phyloP scores from a whole-genome alignment of 2,888 invertebrate species.

The Callinectes sapidus region DNA sequence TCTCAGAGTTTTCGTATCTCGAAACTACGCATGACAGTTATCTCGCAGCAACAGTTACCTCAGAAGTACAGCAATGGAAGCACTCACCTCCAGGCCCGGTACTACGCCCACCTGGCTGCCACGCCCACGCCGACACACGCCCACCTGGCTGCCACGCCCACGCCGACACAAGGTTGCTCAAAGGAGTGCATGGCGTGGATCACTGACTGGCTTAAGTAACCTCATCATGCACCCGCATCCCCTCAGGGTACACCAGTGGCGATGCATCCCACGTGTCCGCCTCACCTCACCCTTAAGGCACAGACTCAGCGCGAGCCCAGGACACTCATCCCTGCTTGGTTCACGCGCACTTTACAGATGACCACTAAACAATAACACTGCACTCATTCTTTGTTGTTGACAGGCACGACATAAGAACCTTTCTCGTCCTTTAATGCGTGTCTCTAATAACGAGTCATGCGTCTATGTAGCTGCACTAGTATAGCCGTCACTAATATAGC shows the following conservation, averaged over 20 bases:
- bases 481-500: neutral
- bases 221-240: neutral
- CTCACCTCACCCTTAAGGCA: neutral
- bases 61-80: neutral
- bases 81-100: neutral
- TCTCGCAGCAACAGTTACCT: neutral
- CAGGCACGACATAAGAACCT: neutral
- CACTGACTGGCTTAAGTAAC: neutral
- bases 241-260: neutral
- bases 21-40: neutral
- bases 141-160: neutral
- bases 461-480: neutral
- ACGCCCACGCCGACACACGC: neutral
- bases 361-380: neutral
- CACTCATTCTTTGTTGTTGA: neutral
- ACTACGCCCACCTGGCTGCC: neutral
- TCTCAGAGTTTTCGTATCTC: neutral
- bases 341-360: neutral
- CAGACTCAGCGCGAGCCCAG: neutral
- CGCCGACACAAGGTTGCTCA: neutral
- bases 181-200: constrained; percentile 10
- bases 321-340: neutral
- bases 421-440: neutral
- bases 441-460: neutral
- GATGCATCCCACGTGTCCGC: constrained; percentile 1